Evolutionary conservation across 2,888 invertebrate species (phyloP).

Genomic region (Metellina segmentata): DNA sequence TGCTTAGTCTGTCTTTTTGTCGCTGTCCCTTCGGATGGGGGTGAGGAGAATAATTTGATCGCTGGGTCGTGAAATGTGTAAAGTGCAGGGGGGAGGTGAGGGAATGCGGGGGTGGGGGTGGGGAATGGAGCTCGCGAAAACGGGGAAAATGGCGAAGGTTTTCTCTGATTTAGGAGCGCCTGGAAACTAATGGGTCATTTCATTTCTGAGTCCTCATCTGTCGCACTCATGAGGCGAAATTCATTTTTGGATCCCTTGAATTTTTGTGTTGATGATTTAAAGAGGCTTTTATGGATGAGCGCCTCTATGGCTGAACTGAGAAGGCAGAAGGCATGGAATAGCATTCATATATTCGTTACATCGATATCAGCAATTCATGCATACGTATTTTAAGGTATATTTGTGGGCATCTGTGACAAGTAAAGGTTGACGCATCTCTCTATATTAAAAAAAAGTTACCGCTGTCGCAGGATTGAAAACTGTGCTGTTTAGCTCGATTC

Average conservation of each 20-base stretch:
- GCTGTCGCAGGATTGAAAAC: no score
- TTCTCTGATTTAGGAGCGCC: no score
- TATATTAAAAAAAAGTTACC: no score
- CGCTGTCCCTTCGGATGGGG: not conserved
- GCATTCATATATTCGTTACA: no score
- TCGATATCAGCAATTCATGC: no score
- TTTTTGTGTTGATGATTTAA: not conserved
- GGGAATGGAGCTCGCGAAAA: not conserved
- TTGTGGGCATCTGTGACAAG: no score
- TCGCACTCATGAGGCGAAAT: not conserved
- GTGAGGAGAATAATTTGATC: constrained; percentile 62
- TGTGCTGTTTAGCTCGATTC: no score
- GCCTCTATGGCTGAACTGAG: no score
- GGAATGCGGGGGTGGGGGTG: not conserved
- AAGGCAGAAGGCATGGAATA: no score
- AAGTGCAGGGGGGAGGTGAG: constrained; percentile 7
- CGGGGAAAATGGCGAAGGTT: not conserved
- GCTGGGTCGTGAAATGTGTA: constrained; percentile 50
- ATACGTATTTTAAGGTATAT: no score
- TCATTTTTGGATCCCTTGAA: not conserved
- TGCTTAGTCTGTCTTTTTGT: constrained; percentile 64
- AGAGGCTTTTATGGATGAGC: not conserved
- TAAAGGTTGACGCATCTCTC: no score
- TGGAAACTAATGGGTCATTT: constrained; percentile 3
- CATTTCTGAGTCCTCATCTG: not conserved